phyloP scores from a whole-genome alignment of 35 echinoderm and acorn worm genomes.

The Stichopus chloronotus region DNA sequence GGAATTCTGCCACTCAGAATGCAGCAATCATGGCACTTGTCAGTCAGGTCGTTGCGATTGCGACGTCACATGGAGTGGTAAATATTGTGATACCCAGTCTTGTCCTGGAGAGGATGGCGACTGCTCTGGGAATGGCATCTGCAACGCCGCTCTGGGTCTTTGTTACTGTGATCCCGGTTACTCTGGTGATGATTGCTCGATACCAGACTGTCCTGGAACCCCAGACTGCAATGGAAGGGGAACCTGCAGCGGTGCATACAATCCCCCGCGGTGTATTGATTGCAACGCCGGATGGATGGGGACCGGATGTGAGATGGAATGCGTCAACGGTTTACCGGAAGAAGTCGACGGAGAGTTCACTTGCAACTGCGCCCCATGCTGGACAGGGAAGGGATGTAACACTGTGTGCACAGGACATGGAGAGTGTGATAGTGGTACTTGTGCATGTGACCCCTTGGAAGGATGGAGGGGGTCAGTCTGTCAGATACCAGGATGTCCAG shows the following conservation, averaged over 20 bases:
- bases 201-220: constrained; percentile 82
- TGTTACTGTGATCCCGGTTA: constrained; percentile 82
- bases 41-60: constrained; percentile 70
- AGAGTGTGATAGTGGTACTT: constrained; percentile 60
- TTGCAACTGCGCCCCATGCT: constrained; percentile 86
- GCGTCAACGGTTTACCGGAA: constrained; percentile 70
- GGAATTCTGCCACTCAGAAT: constrained; percentile 70
- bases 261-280: constrained; percentile 76
- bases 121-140: constrained; percentile 82
- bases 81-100: constrained; percentile 72
- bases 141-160: constrained; percentile 78
- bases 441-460: constrained; percentile 72
- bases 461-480: constrained; percentile 81
- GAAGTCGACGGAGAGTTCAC: constrained; percentile 52
- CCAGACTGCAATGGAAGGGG: constrained; percentile 82
- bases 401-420: constrained; percentile 77
- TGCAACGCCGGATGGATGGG: constrained; percentile 86
- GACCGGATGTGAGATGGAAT: constrained; percentile 72
- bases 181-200: constrained; percentile 69
- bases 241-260: constrained; percentile 53
- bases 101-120: constrained; percentile 80
- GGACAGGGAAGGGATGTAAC: constrained; percentile 81
- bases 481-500: constrained; percentile 88
- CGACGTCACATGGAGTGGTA: constrained; percentile 69
- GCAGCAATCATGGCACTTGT: constrained; percentile 73